Conservation (phyloP, 1,140 invertebrate genomes). For the Fopius arisanus region DNA sequence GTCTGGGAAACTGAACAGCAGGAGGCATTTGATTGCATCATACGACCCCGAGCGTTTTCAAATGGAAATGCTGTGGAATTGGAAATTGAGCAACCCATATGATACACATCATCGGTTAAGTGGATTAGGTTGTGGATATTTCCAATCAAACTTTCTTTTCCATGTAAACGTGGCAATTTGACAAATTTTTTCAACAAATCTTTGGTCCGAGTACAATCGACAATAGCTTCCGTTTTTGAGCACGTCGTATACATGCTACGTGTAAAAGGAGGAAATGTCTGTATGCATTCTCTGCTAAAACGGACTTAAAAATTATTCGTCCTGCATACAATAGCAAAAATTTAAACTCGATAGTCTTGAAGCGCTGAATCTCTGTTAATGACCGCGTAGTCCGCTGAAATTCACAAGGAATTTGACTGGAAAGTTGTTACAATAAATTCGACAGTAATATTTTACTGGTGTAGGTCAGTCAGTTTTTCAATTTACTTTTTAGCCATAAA, state of each 20-base stretch:
- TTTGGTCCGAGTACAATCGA: neutral
- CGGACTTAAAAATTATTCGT: constrained; percentile 33
- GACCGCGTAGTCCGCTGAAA: constrained; percentile 40
- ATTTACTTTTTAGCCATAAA: no score
- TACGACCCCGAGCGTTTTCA: constrained; percentile 1
- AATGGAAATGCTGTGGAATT: neutral
- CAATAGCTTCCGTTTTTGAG: constrained; percentile 17
- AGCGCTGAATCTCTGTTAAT: constrained; percentile 26
- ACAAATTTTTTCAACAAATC: constrained; percentile 3
- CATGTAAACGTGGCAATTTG: neutral
- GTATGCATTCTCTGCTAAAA: constrained; percentile 27
- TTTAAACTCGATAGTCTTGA: constrained; percentile 33
- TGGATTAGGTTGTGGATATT: constrained; percentile 1
- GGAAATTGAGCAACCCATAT: neutral
- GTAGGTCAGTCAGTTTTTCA: neutral
- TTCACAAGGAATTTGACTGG: constrained; percentile 32
- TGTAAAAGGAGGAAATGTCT: constrained; percentile 38
- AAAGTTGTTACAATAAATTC: neutral
- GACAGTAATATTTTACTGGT: neutral
- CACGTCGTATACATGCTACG: constrained; percentile 31
- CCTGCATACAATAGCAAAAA: constrained; percentile 18
- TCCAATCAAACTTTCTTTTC: neutral
- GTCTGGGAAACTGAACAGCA: no score
- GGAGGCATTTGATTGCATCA: neutral
- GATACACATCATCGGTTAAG: constrained; percentile 2